phyloP scores from a whole-genome alignment of 2,888 invertebrate genomes.

The Poecilobothrus nobilitatus region DNA sequence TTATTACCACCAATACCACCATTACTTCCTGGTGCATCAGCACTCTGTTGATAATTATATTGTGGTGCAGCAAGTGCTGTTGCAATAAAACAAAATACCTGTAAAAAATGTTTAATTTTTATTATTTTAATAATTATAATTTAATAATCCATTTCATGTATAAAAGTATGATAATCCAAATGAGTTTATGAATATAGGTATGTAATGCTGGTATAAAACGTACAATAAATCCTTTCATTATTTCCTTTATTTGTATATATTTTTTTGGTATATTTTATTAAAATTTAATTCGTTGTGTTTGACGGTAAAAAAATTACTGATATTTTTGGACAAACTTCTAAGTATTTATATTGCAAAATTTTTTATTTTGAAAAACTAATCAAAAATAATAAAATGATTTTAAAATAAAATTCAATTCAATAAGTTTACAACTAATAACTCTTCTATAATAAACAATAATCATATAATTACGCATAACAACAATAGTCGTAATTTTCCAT shows the following conservation, averaged over 20 bases:
- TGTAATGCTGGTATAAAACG: background rate
- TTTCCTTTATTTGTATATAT: background rate
- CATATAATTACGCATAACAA: background rate
- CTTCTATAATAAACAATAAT: background rate
- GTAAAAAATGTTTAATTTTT: background rate
- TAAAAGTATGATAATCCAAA: background rate
- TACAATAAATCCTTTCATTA: background rate
- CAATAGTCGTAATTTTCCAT: background rate
- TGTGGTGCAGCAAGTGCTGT: background rate
- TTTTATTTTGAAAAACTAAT: too few relatives aligned
- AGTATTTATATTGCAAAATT: background rate
- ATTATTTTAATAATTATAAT: too few relatives aligned
- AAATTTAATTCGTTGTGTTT: background rate
- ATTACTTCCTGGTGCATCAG: constrained; percentile 17
- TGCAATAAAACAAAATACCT: constrained; percentile 8
- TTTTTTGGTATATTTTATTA: background rate
- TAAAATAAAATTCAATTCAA: background rate
- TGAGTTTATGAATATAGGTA: background rate
- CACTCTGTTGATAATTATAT: background rate
- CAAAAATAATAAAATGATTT: too few relatives aligned
- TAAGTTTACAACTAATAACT: background rate
- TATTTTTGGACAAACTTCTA: background rate
- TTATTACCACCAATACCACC: background rate
- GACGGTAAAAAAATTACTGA: background rate
- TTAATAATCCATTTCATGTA: background rate